Percentiles rank a stretch among this genome's conserved stretches.
These are phyloP conservation scores for Mesitornis unicolor DNA, from an alignment of 2,113 vertebrate species.

Conservation along the genomic window DNA sequence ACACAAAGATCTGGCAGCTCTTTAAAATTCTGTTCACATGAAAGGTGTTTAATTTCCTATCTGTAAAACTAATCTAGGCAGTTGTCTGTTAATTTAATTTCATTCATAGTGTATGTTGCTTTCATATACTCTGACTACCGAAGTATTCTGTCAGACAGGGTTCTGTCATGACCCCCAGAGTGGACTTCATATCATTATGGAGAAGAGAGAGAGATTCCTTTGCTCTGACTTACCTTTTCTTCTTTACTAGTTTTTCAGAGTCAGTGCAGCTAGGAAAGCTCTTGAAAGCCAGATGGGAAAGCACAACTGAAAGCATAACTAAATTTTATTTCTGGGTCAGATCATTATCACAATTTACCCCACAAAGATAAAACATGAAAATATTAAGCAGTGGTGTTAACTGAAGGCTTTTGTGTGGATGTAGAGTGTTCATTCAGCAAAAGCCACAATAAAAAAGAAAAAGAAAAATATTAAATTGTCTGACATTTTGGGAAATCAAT, in stretches of 20 bases:
- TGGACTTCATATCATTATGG: background rate
- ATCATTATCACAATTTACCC: background rate
- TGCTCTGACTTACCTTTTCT: background rate
- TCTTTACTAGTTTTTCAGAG: background rate
- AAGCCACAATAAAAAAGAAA: background rate
- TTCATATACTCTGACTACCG: background rate
- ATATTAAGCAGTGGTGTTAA: background rate
- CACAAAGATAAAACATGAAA: background rate
- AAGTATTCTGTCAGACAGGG: background rate
- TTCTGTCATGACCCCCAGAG: background rate
- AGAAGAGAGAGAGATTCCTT: background rate
- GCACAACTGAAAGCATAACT: background rate
- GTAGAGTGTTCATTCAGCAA: background rate
- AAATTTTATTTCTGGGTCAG: background rate
- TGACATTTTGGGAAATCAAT: background rate
- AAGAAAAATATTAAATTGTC: background rate
- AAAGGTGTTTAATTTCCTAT: background rate
- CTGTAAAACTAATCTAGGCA: background rate
- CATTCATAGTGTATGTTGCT: background rate
- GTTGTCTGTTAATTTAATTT: background rate
- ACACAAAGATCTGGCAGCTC: background rate
- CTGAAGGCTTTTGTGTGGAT: background rate
- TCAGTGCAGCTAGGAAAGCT: background rate
- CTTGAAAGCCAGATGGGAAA: background rate
- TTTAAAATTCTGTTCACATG: background rate